Evolutionary conservation across 2,888 invertebrate species (phyloP), one percentile per base, ranked within the genome.

Genomic region (Anagyrus pseudococci): DNA sequence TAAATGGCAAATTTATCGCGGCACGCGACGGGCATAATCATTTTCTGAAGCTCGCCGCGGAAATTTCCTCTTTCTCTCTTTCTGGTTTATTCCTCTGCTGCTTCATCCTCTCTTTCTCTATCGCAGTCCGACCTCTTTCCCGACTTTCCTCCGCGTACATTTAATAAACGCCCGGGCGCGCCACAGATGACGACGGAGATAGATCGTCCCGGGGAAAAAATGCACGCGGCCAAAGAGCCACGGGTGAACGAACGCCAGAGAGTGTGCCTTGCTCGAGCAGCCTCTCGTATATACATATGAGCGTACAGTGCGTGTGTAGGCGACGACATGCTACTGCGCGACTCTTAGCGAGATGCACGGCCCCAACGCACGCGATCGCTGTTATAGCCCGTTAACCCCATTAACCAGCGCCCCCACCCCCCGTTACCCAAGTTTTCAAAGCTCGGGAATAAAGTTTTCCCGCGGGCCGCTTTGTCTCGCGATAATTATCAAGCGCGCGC

Each of bases 191-290:
- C 6, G 19, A 19, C 17, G 8, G 25, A 44, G 4, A 26, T 13
- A 26, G 23, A 53, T 7, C 10, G 41, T 29, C 29, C 10, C 13
- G 20, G 19, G 23, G 2, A 10, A 46, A n/a, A 37, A 25, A 29
- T 20, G 40, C 19, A 26, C 48, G 33, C 37, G 19, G n/a, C 17
- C n/a, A n/a, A n/a, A n/a, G n/a, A n/a, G n/a, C n/a, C n/a, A n/a
- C n/a, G 62, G 62, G 62, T 57, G 62, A 62, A 62, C 56, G 62
- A 62, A 62, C 62, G 62, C 62, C n/a, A 26, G 29, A 29, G 4
- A 10, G 4, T 29, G 29, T 10, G 10, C 29, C 29, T 7, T 29
- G 10, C 29, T 29, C 29, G 29, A n/a, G n/a, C n/a, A n/a, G n/a
- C n/a, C n/a, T n/a, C n/a, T n/a, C n/a, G 25, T 56, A 47, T 17